Base-by-base conservation (phyloP, 2,888 invertebrate species). In the Darwinula stevensoni region DNA sequence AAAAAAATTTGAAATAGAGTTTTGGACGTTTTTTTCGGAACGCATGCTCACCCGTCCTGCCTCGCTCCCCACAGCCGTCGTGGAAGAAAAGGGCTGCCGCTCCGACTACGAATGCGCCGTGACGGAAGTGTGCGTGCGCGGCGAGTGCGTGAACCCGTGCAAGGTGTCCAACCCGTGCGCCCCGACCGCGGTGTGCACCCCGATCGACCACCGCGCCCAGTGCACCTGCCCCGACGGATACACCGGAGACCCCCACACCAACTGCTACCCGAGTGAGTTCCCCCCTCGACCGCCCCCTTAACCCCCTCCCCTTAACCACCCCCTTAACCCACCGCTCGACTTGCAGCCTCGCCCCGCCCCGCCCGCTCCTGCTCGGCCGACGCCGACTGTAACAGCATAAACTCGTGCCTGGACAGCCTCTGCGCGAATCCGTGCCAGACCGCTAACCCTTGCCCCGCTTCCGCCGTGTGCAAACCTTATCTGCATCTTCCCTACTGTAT, bases 81-180 rank as follows among this genome's bases (percentile, higher is more conserved):
- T 9, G n/a, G 22, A 22, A 22, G 9, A 6, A 6, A n/a, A 9
- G 9, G 76, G 82, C 42, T 84, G 84, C 44, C 65, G 73, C 41
- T 65, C 67, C 30, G 74, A 82, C 47, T 66, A 67, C 32, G 78
- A 80, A 40, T 84, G 84, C 47, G 65, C 73, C 4, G 58, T 70
- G 31, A 66, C 64, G 29, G 68, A 76, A 50, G 69, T 73, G 43
- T 84, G 82, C 61, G 65, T 76, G 57, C 72, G 73, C 58, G 66
- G 70, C 56, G 71, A 73, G 58, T 84, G 82, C 57, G 64, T 73
- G 56, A 76, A 82, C 56, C 82, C 80, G 41, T 84, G 82, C 59
- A 67, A 67, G 47, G 62, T 78, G 48, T 67, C 65, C 35, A 70
- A 70, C 42, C 62, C 63, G 5, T 80, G 14, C 84, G 84, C 47